Evolutionary conservation across 2,888 invertebrate species (phyloP), one percentile per base, ranked within the genome.

Genomic region (Craniophora ligustri): DNA sequence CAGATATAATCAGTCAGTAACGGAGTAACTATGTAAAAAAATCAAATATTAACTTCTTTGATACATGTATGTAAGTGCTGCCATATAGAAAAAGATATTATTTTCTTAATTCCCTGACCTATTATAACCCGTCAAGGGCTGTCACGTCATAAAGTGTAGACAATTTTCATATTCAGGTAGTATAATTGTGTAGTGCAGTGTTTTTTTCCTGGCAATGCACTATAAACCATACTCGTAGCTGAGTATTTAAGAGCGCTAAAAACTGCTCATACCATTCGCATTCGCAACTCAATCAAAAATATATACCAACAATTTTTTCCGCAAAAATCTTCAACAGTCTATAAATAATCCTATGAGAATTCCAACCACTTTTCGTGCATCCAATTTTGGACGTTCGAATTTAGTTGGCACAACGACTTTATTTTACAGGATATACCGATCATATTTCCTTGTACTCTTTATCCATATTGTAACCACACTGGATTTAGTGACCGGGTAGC

Each of bases 341-440:
- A 67, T 67, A 67, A 63, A 67, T 67, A 63, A 67, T 55, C 58
- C 67, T 49, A 41, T 62, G 55, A 67, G 51, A 63, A 59, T 53
- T 58, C 51, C 48, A 42, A 42, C 55, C 38, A 59, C 59, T 58
- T 67, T 67, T 56, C 64, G 45, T 32, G 35, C 42, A 15, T 53
- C 48, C 51, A 57, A 67, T 64, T 59, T 63, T 40, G 39, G 47
- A 10, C 34, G 44, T 44, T 35, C 39, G n/a, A 56, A 35, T 56
- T 64, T 23, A 10, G 36, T 53, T 44, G 14, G 41, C 40, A n/a
- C 11, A 15, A 48, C 36, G 13, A 47, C 53, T 60, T 34, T 68
- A 51, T 54, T 54, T 18, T 15, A 7, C 46, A 1, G 50, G 41
- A 38, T 6, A 44, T 55, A 68, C 14, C 19, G 50, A 28, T 15